phyloP scores from a whole-genome alignment of 1,140 invertebrate genomes.

The Cyphomyrmex costatus region DNA sequence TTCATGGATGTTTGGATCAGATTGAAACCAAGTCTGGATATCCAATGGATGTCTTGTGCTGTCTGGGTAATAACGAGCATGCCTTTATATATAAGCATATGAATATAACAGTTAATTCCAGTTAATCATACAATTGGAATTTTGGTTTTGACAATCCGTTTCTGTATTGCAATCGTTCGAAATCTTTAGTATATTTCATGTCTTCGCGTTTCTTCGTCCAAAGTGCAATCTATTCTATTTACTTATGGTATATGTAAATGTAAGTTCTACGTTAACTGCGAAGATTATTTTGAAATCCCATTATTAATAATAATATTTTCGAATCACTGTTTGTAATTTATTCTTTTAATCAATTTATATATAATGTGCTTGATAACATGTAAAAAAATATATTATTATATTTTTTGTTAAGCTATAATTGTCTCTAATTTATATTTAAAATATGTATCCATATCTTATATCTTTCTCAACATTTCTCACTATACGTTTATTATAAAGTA shows the following conservation, averaged over 20 bases:
- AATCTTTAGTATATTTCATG: neutral
- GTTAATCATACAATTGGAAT: neutral
- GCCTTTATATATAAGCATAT: neutral
- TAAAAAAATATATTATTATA: conserved; percentile 5
- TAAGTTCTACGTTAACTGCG: neutral
- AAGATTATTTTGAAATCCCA: neutral
- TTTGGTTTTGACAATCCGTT: neutral
- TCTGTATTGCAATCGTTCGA: neutral
- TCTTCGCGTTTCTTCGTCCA: neutral
- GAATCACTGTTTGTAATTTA: neutral
- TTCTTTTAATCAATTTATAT: neutral
- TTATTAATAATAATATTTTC: conserved; percentile 15
- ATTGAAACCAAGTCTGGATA: too few relatives aligned
- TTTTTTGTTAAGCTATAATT: neutral
- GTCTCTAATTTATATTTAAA: neutral
- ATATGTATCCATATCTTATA: neutral
- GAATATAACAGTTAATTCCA: neutral
- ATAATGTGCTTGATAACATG: neutral
- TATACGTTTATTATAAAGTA: neutral
- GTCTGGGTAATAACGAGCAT: neutral
- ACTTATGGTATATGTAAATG: neutral
- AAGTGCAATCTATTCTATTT: neutral
- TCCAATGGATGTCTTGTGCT: too few relatives aligned
- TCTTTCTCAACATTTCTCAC: neutral
- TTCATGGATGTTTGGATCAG: too few relatives aligned